These are phyloP conservation scores for Neria commutata DNA, from an alignment of 2,888 invertebrate species.

Conservation along the genomic window DNA sequence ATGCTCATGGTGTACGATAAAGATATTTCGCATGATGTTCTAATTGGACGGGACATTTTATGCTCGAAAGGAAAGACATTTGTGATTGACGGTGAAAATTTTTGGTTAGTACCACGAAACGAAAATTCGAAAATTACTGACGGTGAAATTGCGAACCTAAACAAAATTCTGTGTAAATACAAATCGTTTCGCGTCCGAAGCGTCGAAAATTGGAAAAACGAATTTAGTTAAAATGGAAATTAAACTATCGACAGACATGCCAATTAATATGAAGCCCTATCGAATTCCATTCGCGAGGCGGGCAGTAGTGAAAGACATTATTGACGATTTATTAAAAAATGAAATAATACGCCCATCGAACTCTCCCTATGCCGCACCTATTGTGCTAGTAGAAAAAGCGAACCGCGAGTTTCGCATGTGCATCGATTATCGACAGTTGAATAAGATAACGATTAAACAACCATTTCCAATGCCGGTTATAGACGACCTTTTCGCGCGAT, in stretches of 20 bases:
- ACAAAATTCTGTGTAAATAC: too few species aligned
- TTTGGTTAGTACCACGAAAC: neutral
- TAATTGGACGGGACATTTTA: conserved; percentile 11
- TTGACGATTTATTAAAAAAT: neutral
- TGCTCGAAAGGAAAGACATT: neutral
- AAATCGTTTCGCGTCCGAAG: neutral
- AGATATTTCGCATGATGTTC: conserved; percentile 8
- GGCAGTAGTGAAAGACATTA: neutral
- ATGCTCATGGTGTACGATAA: conserved; percentile 14
- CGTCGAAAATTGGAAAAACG: conserved; percentile 11
- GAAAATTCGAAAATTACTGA: neutral
- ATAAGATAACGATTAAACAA: conserved; percentile 14
- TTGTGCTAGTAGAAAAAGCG: neutral
- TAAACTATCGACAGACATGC: neutral
- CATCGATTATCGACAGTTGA: conserved; percentile 4
- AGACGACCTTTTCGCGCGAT: conserved; percentile 22
- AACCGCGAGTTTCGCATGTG: neutral
- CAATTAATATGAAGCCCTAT: conserved; percentile 7
- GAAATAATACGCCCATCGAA: neutral
- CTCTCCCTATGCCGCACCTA: neutral
- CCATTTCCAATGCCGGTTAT: conserved; percentile 27
- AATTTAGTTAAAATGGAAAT: conserved; percentile 6
- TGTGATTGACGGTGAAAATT: neutral
- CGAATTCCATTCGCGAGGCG: conserved; percentile 15
- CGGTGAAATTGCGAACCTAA: neutral